These are phyloP conservation scores for Tholera decimalis DNA, from an alignment of 2,888 invertebrate genomes.

Conservation along the genomic window DNA sequence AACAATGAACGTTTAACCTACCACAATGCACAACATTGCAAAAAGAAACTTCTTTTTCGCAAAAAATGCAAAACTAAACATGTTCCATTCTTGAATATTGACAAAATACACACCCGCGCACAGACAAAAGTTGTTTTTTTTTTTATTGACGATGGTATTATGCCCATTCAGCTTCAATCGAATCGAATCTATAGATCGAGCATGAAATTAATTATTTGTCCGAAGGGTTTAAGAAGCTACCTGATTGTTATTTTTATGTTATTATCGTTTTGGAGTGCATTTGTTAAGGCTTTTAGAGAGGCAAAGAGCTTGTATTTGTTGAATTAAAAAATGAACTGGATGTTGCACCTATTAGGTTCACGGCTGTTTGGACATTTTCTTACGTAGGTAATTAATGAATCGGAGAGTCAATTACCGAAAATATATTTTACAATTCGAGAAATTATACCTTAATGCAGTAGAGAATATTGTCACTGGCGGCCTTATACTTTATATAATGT, in stretches of 20 bases:
- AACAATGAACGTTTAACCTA: slow-evolving; percentile 62
- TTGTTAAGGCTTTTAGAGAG: slow-evolving; percentile 5
- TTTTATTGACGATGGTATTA: slow-evolving; percentile 54
- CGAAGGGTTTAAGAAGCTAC: slow-evolving; percentile 65
- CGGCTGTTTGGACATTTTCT: no score
- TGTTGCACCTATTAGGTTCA: neutral
- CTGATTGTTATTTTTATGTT: slow-evolving; percentile 50
- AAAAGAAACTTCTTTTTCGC: slow-evolving; percentile 38
- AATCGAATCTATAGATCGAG: slow-evolving; percentile 69
- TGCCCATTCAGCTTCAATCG: slow-evolving; percentile 59
- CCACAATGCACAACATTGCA: slow-evolving; percentile 64
- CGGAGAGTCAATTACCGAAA: no score
- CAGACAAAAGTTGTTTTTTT: slow-evolving; percentile 39
- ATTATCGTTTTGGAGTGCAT: slow-evolving; percentile 27
- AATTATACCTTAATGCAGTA: no score
- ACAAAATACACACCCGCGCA: slow-evolving; percentile 60
- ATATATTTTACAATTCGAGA: no score
- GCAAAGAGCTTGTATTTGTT: slow-evolving; percentile 6
- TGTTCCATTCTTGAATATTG: slow-evolving; percentile 51
- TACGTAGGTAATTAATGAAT: no score
- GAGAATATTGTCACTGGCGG: no score
- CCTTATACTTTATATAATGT: no score
- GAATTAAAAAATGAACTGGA: neutral
- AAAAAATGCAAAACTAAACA: slow-evolving; percentile 52
- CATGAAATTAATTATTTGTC: slow-evolving; percentile 69